Percentiles rank a stretch among this genome's conserved stretches.
These are phyloP conservation scores for Dione juno DNA, from an alignment of 2,888 invertebrate genomes.

Conservation along the genomic window DNA sequence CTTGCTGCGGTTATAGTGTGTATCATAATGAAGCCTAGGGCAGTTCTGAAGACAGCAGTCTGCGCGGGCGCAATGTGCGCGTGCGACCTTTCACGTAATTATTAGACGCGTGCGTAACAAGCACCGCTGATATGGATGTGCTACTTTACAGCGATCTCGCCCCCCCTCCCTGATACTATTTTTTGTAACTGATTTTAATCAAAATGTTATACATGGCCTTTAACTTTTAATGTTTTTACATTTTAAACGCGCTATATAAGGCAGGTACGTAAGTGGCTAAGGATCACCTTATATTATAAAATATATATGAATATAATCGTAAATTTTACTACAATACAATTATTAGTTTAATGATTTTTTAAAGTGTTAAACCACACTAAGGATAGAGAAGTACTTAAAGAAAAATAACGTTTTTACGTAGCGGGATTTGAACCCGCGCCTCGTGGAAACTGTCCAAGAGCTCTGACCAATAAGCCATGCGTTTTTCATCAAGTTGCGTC, in stretches of 20 bases:
- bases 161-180: conserved; percentile 65
- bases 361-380: too few species aligned
- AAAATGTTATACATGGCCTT: conserved; percentile 41
- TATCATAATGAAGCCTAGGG: conserved; percentile 38
- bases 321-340: too few species aligned
- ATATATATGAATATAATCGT: too few species aligned
- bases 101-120: conserved; percentile 72
- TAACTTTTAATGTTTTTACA: conserved; percentile 36
- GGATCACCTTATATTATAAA: not conserved
- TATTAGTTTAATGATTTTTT: too few species aligned
- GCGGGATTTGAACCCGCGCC: too few species aligned
- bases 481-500: too few species aligned
- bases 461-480: too few species aligned
- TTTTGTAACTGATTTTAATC: conserved; percentile 70
- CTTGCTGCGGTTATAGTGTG: conserved; percentile 29
- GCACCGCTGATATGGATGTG: conserved; percentile 66
- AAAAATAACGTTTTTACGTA: too few species aligned
- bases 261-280: conserved; percentile 8
- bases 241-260: conserved; percentile 32
- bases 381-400: too few species aligned
- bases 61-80: conserved; percentile 72
- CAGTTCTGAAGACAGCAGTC: conserved; percentile 40
- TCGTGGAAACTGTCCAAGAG: too few species aligned
- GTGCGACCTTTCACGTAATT: conserved; percentile 80
- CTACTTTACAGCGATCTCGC: conserved; percentile 60